These are phyloP conservation scores for Rissa tridactyla DNA, from an alignment of 2,113 vertebrate genomes.

Conservation along the genomic window DNA sequence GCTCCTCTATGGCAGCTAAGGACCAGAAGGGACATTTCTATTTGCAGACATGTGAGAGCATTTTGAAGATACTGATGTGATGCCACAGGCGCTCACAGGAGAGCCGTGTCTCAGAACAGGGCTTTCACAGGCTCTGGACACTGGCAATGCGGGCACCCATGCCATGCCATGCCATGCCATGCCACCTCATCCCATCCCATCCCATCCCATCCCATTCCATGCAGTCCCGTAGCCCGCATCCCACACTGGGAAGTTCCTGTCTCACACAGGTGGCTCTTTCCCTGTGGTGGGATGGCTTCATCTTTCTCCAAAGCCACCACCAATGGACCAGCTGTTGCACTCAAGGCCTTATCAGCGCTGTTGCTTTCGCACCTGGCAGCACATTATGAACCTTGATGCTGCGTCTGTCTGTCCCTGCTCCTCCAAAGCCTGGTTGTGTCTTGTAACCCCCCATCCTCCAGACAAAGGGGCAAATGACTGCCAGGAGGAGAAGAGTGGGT, in stretches of 20 bases:
- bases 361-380: background rate
- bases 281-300: background rate
- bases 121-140: background rate
- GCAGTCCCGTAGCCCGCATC: background rate
- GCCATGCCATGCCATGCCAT: background rate
- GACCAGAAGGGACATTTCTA: background rate
- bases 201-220: background rate
- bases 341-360: background rate
- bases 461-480: background rate
- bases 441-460: background rate
- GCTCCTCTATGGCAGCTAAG: background rate
- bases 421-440: background rate
- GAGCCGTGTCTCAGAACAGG: background rate
- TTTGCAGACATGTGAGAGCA: background rate
- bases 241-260: background rate
- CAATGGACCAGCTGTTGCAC: rapidly evolving
- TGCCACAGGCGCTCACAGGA: background rate
- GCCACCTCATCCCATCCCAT: background rate
- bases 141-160: background rate
- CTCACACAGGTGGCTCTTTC: background rate
- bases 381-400: rapidly evolving
- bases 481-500: slow-evolving; percentile 41
- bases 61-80: background rate
- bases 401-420: background rate
- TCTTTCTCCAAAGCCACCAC: background rate